phyloP scores from a whole-genome alignment of 2,888 invertebrate species.

The Molorchus minor region DNA sequence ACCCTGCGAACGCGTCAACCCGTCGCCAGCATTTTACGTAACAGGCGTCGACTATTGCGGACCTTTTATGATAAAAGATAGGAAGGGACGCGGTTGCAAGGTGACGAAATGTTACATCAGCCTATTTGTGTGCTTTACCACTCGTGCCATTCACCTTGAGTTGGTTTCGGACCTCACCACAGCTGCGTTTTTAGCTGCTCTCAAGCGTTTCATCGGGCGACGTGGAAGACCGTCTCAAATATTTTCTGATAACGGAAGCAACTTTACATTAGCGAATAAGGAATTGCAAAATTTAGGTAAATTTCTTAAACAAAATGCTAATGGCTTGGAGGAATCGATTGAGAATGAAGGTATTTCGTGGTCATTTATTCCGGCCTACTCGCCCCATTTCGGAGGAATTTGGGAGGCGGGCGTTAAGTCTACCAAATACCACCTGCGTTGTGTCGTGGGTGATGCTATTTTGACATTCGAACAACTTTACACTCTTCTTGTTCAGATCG shows the following conservation, averaged over 20 bases:
- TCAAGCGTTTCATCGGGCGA: slow-evolving; percentile 37
- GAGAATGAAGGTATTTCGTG: slow-evolving; percentile 44
- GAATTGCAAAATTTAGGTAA: slow-evolving; percentile 29
- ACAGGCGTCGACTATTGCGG: slow-evolving; percentile 47
- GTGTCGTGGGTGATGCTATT: too few relatives aligned
- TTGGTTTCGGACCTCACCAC: slow-evolving; percentile 32
- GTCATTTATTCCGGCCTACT: slow-evolving; percentile 37
- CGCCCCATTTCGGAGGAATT: slow-evolving; percentile 42
- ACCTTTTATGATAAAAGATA: slow-evolving; percentile 44
- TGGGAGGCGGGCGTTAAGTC: slow-evolving; percentile 42
- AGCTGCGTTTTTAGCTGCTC: slow-evolving; percentile 32
- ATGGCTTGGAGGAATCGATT: slow-evolving; percentile 6
- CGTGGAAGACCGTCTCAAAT: slow-evolving; percentile 36
- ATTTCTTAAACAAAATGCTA: slow-evolving; percentile 12
- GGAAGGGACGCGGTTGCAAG: slow-evolving; percentile 34
- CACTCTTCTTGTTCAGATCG: too few relatives aligned
- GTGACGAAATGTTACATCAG: slow-evolving; percentile 38
- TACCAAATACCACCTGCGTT: too few relatives aligned
- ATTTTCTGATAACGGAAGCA: slow-evolving; percentile 42
- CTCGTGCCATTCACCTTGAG: slow-evolving; percentile 40
- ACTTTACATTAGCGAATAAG: slow-evolving; percentile 39
- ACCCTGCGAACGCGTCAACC: too few relatives aligned
- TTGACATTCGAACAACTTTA: too few relatives aligned
- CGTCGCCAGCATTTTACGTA: slow-evolving; percentile 47
- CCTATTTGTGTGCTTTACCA: slow-evolving; percentile 43